A percentile compares a stretch with the other conserved stretches of the same genome.
phyloP scores from a whole-genome alignment of 2,113 vertebrate species.

The Saguinus imperator region DNA sequence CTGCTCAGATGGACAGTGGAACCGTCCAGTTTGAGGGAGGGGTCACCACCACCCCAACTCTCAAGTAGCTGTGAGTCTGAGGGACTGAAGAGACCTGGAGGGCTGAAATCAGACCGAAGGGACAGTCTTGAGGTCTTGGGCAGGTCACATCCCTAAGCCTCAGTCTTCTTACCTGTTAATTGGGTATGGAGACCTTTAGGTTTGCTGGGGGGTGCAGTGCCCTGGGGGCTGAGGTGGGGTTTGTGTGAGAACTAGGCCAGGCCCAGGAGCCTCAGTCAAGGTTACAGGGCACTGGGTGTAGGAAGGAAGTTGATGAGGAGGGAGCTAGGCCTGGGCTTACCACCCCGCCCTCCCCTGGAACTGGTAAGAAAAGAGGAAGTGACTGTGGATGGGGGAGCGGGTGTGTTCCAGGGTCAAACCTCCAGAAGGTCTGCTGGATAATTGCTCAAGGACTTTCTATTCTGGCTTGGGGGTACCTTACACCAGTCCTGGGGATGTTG shows the following conservation, averaged over 20 bases:
- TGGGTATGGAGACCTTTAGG: not conserved
- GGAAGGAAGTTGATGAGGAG: not conserved
- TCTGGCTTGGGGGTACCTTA: not conserved
- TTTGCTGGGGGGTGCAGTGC: not conserved
- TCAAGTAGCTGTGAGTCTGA: not conserved
- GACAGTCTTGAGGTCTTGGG: not conserved
- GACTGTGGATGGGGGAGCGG: not conserved
- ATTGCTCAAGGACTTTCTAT: conserved; percentile 48
- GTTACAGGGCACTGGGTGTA: not conserved
- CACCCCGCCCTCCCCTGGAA: not conserved
- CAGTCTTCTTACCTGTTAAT: not conserved
- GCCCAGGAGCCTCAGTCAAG: not conserved
- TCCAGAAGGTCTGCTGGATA: not conserved
- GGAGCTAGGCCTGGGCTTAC: not conserved
- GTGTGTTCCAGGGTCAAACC: conserved; percentile 22
- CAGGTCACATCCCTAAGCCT: not conserved
- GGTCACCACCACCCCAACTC: too few relatives aligned
- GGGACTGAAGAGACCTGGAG: not conserved
- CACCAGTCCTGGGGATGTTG: not conserved
- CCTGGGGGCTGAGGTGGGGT: not conserved
- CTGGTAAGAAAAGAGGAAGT: conserved; percentile 57
- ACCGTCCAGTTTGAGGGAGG: not conserved
- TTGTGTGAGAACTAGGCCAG: conserved; percentile 11
- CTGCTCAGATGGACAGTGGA: not conserved
- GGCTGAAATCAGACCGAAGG: not conserved